phyloP scores from a whole-genome alignment of 2,113 vertebrate species.

The Ciconia maguari region DNA sequence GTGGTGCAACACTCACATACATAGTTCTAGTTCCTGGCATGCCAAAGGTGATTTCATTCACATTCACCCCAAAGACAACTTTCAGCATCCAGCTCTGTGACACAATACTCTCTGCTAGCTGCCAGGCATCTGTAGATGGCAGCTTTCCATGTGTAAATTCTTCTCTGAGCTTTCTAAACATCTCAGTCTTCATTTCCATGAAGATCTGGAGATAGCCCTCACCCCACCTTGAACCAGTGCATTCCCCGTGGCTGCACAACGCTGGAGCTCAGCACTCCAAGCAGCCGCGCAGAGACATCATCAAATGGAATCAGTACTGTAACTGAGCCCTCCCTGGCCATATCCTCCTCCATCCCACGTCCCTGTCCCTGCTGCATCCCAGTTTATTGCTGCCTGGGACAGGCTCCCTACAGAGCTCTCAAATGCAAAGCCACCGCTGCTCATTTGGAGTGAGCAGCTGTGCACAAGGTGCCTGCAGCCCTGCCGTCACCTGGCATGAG shows the following conservation, averaged over 20 bases:
- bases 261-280: not conserved
- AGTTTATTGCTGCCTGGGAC: not conserved
- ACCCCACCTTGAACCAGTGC: fast-evolving
- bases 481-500: not conserved
- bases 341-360: not conserved
- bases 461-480: not conserved
- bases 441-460: not conserved
- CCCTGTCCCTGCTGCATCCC: not conserved
- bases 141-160: not conserved
- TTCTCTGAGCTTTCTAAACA: not conserved
- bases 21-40: not conserved
- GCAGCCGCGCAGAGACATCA: fast-evolving
- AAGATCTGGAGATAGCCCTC: not conserved
- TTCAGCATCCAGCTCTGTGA: not conserved
- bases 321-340: not conserved
- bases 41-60: not conserved
- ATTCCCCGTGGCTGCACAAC: not conserved
- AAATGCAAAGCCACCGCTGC: not conserved
- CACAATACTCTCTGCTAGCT: not conserved
- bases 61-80: not conserved
- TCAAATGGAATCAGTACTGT: not conserved
- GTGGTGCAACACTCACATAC: not conserved
- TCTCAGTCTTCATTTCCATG: not conserved
- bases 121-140: slow-evolving; percentile 1
- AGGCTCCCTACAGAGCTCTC: not conserved